Percentiles rank a stretch among this genome's conserved stretches.
Conservation (phyloP, 2,113 vertebrate species). For the Danio rerio region GRCz12tu NC_133180.1:27047501-27048000, state of each 20-base stretch:
- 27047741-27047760: neutral
- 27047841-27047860: neutral
- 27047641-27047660: slow-evolving; percentile 6
- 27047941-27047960: neutral
- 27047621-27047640: slow-evolving; percentile 24
- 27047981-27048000: neutral
- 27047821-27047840: neutral
- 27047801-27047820: neutral
- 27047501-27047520: slow-evolving; percentile 22
- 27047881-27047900: neutral
- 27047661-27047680: neutral
- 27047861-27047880: slow-evolving; percentile 2
- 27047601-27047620: slow-evolving; percentile 11
- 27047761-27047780: neutral
- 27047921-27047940: neutral
- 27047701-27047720: neutral
- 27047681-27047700: neutral
- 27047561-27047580: slow-evolving; percentile 58
- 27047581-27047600: slow-evolving; percentile 50
- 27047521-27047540: slow-evolving; percentile 17
- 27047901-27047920: neutral
- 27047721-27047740: neutral
- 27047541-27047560: slow-evolving; percentile 38
- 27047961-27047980: neutral
- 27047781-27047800: neutral